A percentile compares a stretch with the other conserved stretches of the same genome.
phyloP scores from a whole-genome alignment of 92 coral and sea anemone genomes.

The Parazoanthus darwini region DNA sequence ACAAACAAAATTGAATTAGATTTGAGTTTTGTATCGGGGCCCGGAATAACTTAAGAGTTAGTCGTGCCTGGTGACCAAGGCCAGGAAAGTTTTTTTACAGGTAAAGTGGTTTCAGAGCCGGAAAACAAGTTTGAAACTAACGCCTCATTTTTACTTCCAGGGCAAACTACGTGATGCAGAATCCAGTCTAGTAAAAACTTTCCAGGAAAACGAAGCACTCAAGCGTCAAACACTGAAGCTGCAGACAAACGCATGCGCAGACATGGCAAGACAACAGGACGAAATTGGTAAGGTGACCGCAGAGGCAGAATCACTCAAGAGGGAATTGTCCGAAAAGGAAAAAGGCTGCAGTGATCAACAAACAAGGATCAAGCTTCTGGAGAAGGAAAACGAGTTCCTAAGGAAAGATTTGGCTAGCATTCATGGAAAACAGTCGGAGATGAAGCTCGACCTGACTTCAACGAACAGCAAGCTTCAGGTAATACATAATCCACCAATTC shows the following conservation, averaged over 20 bases:
- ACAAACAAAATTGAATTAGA: no score
- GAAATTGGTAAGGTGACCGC: conserved; percentile 72
- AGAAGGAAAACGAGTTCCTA: conserved; percentile 87
- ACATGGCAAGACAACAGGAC: conserved; percentile 63
- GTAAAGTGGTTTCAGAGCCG: no score
- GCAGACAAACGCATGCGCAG: conserved; percentile 84
- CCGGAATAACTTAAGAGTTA: no score
- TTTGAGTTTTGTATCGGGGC: no score
- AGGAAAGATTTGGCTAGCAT: conserved; percentile 80
- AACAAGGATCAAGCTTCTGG: conserved; percentile 59
- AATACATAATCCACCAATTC: background rate
- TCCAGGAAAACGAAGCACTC: conserved; percentile 74
- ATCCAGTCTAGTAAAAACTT: conserved; percentile 58
- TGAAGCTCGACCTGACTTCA: conserved; percentile 81
- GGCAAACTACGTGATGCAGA: conserved; percentile 60
- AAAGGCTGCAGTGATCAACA: conserved; percentile 59
- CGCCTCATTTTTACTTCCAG: background rate
- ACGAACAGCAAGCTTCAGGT: conserved; percentile 77
- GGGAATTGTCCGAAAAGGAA: conserved; percentile 61
- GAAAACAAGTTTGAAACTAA: background rate
- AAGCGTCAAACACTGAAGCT: conserved; percentile 74
- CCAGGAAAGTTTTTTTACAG: no score
- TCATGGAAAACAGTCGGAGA: conserved; percentile 74
- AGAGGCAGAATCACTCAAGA: conserved; percentile 64
- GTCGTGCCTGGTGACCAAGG: no score